These are phyloP conservation scores for Fragum whitleyi DNA, from an alignment of 2,888 invertebrate genomes.

Conservation along the genomic window DNA sequence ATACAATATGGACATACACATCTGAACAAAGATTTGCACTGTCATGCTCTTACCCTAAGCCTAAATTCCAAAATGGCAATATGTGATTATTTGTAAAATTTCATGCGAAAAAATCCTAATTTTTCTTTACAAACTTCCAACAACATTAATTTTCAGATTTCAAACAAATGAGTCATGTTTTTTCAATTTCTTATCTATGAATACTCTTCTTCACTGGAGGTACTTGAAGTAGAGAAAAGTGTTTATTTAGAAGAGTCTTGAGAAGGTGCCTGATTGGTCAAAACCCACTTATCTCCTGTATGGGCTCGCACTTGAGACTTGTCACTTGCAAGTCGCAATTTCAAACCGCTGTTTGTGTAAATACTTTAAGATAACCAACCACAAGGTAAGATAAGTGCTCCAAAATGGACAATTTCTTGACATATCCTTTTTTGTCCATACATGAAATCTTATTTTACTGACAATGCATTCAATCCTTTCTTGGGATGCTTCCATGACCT, in stretches of 20 bases:
- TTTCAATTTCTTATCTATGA: neutral
- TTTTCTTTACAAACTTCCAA: neutral
- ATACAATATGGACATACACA: too few relatives aligned
- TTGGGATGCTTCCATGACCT: too few relatives aligned
- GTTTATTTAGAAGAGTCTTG: slow-evolving; percentile 10
- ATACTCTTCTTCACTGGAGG: slow-evolving; percentile 6
- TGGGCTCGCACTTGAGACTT: slow-evolving; percentile 13
- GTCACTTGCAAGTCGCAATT: slow-evolving; percentile 18
- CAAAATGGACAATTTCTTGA: neutral
- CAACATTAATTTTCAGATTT: too few relatives aligned
- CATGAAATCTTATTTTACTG: too few relatives aligned
- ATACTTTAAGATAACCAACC: slow-evolving; percentile 10
- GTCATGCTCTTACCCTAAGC: too few relatives aligned
- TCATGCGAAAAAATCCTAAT: too few relatives aligned
- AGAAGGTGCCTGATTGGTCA: slow-evolving; percentile 6
- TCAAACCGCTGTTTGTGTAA: neutral
- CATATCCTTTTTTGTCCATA: too few relatives aligned
- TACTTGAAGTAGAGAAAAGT: neutral
- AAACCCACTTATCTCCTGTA: neutral
- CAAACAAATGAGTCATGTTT: neutral
- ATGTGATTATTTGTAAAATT: too few relatives aligned
- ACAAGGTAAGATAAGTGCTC: neutral
- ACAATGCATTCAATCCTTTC: too few relatives aligned
- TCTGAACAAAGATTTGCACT: too few relatives aligned
- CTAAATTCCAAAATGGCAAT: too few relatives aligned